A percentile compares a stretch with the other conserved stretches of the same genome.
These are phyloP conservation scores for Actinemys pallida DNA, from an alignment of 2,113 vertebrate species.

Conservation along the genomic window DNA sequence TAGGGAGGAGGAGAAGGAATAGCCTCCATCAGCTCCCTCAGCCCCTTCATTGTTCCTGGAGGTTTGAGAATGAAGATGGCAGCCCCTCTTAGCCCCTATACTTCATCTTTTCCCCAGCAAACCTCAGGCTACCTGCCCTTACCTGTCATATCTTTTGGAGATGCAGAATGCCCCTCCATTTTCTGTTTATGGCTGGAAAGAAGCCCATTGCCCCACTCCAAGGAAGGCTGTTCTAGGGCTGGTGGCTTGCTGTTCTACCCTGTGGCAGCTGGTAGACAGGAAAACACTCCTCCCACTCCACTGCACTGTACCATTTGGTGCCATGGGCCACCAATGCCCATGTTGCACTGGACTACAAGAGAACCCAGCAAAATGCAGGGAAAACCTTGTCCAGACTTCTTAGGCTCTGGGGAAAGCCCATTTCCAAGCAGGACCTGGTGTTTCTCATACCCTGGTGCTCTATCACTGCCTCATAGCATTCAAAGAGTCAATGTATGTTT, in stretches of 20 bases:
- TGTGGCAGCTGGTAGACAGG: not conserved
- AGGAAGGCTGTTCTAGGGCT: not conserved
- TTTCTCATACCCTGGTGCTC: not conserved
- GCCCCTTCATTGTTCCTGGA: not conserved
- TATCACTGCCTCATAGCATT: not conserved
- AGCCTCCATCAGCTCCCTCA: not conserved
- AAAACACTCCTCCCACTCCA: not conserved
- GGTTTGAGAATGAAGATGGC: not conserved
- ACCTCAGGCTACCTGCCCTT: not conserved
- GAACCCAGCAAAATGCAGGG: not conserved
- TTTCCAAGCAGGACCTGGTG: not conserved
- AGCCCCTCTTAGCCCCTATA: not conserved
- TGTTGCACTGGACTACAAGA: not conserved
- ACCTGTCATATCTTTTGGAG: not conserved
- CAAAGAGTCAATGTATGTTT: not conserved
- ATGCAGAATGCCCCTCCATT: not conserved
- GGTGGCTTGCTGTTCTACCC: not conserved
- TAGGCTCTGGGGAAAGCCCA: not conserved
- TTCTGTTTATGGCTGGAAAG: not conserved
- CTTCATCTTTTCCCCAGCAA: not conserved
- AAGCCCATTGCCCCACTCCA: not conserved
- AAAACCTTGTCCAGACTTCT: not conserved
- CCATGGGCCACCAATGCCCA: not conserved
- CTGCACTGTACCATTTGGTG: not conserved
- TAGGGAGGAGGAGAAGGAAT: not conserved